Evolutionary conservation across 1,140 invertebrate genomes (phyloP), one percentile per base, ranked within the genome.

Genomic region (Pristionchus pacificus): DNA sequence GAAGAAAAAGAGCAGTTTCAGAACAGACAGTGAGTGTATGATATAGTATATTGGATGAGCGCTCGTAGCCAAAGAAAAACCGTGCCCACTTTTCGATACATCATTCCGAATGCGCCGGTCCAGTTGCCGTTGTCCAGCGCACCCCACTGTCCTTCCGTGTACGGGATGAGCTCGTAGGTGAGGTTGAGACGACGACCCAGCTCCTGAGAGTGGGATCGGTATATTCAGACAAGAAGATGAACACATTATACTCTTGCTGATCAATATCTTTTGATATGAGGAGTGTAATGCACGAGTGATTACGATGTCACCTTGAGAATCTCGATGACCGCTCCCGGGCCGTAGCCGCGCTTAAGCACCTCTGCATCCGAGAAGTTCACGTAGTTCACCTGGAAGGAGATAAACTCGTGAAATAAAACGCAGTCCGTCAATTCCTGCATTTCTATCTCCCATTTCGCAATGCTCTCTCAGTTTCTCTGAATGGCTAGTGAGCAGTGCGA

Each of bases 271-370:
- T n/a, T 2, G 2, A 6, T 60, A 3, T 19, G 29, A 2, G 24
- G 75, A 55, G 24, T 75, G 59, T 38, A 70, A 76, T 1, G 72
- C 75, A 14, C 75, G 49, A 60, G 75, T 75, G 10, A 76, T 30
- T 65, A 28, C 31, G 60, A 72, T 13, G 76, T 76, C 33, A 71
- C 74, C 57, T 69, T 76, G 29, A 76, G 64, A 62, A 76, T 76
- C 68, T 76, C 75, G 2, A 76, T 76, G 24, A 76, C 75, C 28
- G 76, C 69, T 65, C 75, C 75, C 14, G 75, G 75, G n/a, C 74
- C 74, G 60, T 76, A 76, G 38, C 75, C 75, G 29, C 49, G 63
- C 30, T 72, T 65, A 15, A 58, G 31, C 28, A 59, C 61, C 27
- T 68, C 74, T 25, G 65, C 70, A 30, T 68, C 70, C 15, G 74